phyloP scores from a whole-genome alignment of 2,888 invertebrate genomes.

The Drosophila fungiperda region DNA sequence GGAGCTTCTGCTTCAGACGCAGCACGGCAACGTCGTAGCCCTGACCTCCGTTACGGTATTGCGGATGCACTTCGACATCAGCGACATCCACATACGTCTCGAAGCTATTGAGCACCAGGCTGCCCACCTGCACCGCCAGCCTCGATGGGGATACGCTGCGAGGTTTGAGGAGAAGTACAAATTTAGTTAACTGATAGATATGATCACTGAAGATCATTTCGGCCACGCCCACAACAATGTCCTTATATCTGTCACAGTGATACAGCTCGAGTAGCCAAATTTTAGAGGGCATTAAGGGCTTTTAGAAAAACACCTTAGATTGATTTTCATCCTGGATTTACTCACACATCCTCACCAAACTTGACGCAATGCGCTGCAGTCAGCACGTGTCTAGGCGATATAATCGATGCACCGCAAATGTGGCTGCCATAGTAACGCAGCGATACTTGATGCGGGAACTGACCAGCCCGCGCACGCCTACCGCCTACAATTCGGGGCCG shows the following conservation, averaged over 20 bases:
- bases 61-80: conserved; percentile 64
- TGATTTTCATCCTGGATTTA: background rate
- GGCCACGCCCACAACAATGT: no score
- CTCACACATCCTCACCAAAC: conserved; percentile 61
- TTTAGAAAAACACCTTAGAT: background rate
- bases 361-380: conserved; percentile 83
- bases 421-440: conserved; percentile 65
- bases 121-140: conserved; percentile 75
- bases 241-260: background rate
- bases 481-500: conserved; percentile 81
- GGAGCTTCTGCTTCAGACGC: conserved; percentile 55
- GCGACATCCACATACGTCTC: conserved; percentile 66
- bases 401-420: conserved; percentile 81
- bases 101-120: conserved; percentile 51
- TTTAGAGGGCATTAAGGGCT: background rate
- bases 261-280: background rate
- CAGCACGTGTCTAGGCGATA: conserved; percentile 70
- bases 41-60: conserved; percentile 42
- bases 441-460: conserved; percentile 84
- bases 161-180: background rate
- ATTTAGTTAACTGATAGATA: background rate
- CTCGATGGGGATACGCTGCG: conserved; percentile 55
- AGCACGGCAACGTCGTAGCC: conserved; percentile 80
- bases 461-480: conserved; percentile 73
- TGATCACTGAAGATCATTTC: background rate